phyloP scores from a whole-genome alignment of 2,797 vertebrate genomes.

The Cichlasoma orientale region DNA sequence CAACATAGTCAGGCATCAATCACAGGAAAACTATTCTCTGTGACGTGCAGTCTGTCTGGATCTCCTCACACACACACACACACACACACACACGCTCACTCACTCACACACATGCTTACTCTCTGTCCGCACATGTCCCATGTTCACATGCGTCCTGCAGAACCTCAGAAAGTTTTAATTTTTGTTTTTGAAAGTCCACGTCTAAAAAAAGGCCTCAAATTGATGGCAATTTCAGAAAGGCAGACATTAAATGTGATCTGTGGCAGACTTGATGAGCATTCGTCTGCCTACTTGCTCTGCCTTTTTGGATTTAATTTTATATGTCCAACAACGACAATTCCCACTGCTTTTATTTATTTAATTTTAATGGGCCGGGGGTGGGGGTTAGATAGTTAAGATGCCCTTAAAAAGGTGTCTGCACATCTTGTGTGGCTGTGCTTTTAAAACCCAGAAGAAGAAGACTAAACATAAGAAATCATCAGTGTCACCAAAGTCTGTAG shows the following conservation, averaged over 20 bases:
- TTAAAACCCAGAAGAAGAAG: background rate
- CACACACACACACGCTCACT: background rate
- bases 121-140: background rate
- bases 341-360: conserved; percentile 22
- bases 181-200: conserved; percentile 37
- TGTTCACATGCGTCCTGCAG: conserved; percentile 21
- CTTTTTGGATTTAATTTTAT: conserved; percentile 40
- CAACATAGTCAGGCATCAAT: background rate
- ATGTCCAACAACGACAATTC: conserved; percentile 20
- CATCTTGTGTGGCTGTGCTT: background rate
- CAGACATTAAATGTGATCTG: conserved; percentile 43
- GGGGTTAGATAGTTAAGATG: background rate
- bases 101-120: background rate
- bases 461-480: background rate
- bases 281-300: conserved; percentile 29
- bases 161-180: conserved; percentile 30
- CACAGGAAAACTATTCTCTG: conserved; percentile 1
- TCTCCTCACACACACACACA: background rate
- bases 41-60: background rate
- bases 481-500: background rate
- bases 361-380: too few relatives aligned
- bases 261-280: conserved; percentile 32
- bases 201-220: conserved; percentile 51
- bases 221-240: conserved; percentile 46
- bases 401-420: background rate